Base-by-base conservation (phyloP, 2,113 vertebrate species). In the Xiphorhynchus elegans region DNA sequence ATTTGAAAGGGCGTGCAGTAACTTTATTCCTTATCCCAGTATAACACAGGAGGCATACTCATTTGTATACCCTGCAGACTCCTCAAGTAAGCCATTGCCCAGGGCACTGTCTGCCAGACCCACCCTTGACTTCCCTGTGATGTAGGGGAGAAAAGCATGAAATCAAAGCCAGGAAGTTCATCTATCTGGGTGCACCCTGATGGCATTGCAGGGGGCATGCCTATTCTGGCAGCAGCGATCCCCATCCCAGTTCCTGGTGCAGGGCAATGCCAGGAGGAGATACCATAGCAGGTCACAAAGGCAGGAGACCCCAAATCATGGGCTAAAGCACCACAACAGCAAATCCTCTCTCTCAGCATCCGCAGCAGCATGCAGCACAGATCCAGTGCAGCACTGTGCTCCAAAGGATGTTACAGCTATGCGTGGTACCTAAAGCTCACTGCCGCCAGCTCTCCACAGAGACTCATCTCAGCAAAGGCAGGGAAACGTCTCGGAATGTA, bases 101-200 rank as follows among this genome's bases (percentile, higher is more conserved):
- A 40, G 55, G 82, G 93, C 87, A n/a, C 67, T 46, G 92, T 95
- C 96, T 97, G 68, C 56, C 68, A 93, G 92, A 92, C 52, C 79
- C 92, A 89, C 79, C 84, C 87, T 87, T 89, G n/a, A 28, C 37
- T 95, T 92, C 59, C 52, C 23, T 93, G 18, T 88, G 91, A 93
- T 94, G 64, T 84, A 70, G 44, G 29, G 59, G 10, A 81, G 64
- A 80, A 94, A 86, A 90, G 82, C 47, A 74, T 6, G 11, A 47
- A 92, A 89, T 33, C 47, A 78, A 58, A 95, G 76, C 75, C 85
- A 93, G 79, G 69, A 74, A 77, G 56, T 68, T 93, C 73, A 89
- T 46, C 68, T 64, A 6, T 78, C 72, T 93, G 85, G 67, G 50
- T 90, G 64, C 42, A 63, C 59, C 47, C 42, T 88, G 60, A 49